Evolutionary conservation across 2,113 vertebrate genomes (phyloP).

Genomic region (Hiodon alosoides): DNA sequence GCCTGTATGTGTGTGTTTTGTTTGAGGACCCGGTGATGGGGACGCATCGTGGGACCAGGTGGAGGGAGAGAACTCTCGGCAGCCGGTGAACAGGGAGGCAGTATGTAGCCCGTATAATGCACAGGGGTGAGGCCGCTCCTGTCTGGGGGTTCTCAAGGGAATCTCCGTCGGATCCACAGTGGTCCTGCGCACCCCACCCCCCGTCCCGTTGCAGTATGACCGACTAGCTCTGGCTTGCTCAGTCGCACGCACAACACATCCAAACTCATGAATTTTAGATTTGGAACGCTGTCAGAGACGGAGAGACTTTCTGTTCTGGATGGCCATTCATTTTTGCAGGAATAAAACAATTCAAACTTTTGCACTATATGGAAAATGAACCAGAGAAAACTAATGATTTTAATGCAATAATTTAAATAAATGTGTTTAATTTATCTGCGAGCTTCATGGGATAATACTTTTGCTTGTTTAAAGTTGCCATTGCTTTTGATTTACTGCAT

Average conservation of each 20-base stretch:
- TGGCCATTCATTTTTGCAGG: background rate
- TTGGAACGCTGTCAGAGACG: too few species aligned
- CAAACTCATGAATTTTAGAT: too few species aligned
- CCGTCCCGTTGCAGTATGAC: too few species aligned
- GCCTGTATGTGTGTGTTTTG: slow-evolving; percentile 1
- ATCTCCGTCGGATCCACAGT: background rate
- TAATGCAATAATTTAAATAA: background rate
- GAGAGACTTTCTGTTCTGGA: background rate
- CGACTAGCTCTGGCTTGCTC: too few species aligned
- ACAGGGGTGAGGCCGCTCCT: too few species aligned
- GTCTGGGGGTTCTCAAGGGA: background rate
- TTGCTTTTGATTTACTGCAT: background rate
- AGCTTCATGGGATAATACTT: background rate
- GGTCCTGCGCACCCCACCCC: too few species aligned
- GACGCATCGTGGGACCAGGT: slow-evolving; percentile 68
- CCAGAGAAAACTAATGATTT: too few species aligned
- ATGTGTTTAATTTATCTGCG: background rate
- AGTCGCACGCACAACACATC: too few species aligned
- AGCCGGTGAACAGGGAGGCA: slow-evolving; percentile 73
- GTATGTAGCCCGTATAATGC: slow-evolving; percentile 54
- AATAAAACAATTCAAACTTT: background rate
- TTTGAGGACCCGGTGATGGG: slow-evolving; percentile 58
- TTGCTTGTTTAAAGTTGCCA: slow-evolving; percentile 2
- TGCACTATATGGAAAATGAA: background rate
- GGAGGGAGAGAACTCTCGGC: slow-evolving; percentile 65